A percentile compares a stretch with the other conserved stretches of the same genome.
phyloP scores from a whole-genome alignment of 2,888 invertebrate species.

The Dolichomitus sp. region DNA sequence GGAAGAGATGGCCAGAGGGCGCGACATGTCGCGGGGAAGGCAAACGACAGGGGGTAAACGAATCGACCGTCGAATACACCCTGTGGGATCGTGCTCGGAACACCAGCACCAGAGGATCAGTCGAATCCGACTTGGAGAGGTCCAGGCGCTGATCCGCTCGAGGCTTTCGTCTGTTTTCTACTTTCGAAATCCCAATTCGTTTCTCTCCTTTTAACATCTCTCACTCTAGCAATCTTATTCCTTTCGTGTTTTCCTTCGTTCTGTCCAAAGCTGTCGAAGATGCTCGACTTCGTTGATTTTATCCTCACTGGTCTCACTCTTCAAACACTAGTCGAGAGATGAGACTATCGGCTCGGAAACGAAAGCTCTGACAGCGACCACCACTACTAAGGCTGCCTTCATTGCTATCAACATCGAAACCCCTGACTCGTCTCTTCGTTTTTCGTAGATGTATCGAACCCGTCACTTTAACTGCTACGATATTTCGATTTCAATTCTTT shows the following conservation, averaged over 20 bases:
- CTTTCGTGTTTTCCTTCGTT: conserved; percentile 27
- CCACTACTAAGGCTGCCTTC: neutral
- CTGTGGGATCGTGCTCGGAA: conserved; percentile 47
- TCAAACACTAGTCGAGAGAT: conserved; percentile 43
- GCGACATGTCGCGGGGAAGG: conserved; percentile 52
- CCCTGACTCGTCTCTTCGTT: neutral
- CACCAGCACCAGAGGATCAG: conserved; percentile 34
- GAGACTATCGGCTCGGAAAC: neutral
- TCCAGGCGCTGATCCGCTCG: conserved; percentile 52
- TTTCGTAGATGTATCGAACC: neutral
- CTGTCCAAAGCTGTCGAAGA: conserved; percentile 26
- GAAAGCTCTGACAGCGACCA: neutral
- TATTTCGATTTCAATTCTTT: neutral
- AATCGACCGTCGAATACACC: conserved; percentile 59
- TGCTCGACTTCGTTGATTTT: conserved; percentile 38
- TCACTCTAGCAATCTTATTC: conserved; percentile 29
- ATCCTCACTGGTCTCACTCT: conserved; percentile 32
- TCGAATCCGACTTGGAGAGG: conserved; percentile 37
- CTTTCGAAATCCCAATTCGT: conserved; percentile 55
- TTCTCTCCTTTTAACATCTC: conserved; percentile 1
- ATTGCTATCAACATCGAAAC: neutral
- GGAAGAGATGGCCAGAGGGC: neutral
- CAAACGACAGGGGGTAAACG: conserved; percentile 66
- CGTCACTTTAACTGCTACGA: conserved; percentile 12
- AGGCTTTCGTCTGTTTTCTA: conserved; percentile 54